Conservation (phyloP, 2,113 vertebrate species). For the Pavo muticus region DNA sequence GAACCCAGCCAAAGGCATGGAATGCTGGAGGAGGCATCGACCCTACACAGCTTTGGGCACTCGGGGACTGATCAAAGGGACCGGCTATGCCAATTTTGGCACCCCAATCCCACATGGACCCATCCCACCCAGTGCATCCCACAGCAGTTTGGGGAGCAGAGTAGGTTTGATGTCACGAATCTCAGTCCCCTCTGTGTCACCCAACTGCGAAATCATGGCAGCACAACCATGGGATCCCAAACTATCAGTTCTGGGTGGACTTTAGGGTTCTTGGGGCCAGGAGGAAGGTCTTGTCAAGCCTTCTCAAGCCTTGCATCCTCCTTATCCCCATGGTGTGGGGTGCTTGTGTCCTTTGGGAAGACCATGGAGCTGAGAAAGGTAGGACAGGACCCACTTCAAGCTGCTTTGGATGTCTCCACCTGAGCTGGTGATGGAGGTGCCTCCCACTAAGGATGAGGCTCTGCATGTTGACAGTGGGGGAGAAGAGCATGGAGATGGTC, state of each 20-base stretch:
- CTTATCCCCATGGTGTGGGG: not conserved
- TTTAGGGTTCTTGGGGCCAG: not conserved
- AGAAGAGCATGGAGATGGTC: not conserved
- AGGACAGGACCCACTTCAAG: not conserved
- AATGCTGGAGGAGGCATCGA: not conserved
- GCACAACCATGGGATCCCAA: rapidly evolving
- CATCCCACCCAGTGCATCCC: too few relatives aligned
- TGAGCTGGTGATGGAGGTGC: not conserved
- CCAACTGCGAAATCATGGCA: not conserved
- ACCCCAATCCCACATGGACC: not conserved
- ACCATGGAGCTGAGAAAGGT: rapidly evolving
- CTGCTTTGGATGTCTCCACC: not conserved
- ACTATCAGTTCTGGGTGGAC: rapidly evolving
- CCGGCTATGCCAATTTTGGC: not conserved
- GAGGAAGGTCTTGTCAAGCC: not conserved
- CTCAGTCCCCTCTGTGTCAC: not conserved
- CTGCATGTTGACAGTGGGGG: not conserved
- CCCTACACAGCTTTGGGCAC: not conserved
- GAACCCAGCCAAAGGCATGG: not conserved
- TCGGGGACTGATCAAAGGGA: not conserved
- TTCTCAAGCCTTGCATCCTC: not conserved
- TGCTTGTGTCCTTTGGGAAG: not conserved
- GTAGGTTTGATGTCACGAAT: not conserved
- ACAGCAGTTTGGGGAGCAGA: rapidly evolving
- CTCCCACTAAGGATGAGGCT: not conserved